Percentiles rank a stretch among this genome's conserved stretches.
phyloP scores from a whole-genome alignment of 2,113 vertebrate species.

The Trematocara zebra region DNA sequence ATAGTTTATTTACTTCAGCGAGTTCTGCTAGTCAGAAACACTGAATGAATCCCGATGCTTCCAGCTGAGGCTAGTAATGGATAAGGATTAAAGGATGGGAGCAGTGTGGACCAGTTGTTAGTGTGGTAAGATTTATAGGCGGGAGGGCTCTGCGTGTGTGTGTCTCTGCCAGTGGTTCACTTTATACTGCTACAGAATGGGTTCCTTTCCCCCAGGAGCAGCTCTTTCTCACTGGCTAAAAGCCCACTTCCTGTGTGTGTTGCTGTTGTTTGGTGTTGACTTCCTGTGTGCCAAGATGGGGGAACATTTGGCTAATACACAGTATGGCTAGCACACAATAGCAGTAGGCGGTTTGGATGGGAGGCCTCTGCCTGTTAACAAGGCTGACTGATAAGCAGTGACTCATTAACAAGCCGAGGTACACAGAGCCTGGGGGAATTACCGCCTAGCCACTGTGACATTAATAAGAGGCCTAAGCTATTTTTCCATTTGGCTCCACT shows the following conservation, averaged over 20 bases:
- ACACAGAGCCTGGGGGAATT: constrained; percentile 60
- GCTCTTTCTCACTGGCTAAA: constrained; percentile 25
- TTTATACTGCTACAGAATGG: constrained; percentile 45
- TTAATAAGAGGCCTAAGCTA: constrained; percentile 66
- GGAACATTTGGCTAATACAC: constrained; percentile 44
- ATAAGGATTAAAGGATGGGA: constrained; percentile 52
- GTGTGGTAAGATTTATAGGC: constrained; percentile 50
- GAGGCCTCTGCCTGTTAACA: constrained; percentile 65
- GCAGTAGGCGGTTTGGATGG: constrained; percentile 56
- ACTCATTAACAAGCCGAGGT: constrained; percentile 68
- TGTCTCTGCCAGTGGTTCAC: constrained; percentile 45
- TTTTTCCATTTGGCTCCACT: constrained; percentile 59
- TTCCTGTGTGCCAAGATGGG: constrained; percentile 60
- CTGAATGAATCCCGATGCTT: constrained; percentile 27
- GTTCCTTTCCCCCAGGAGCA: constrained; percentile 6
- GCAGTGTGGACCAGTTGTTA: constrained; percentile 44
- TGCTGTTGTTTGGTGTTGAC: constrained; percentile 62
- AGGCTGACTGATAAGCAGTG: constrained; percentile 68
- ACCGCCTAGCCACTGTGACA: constrained; percentile 64
- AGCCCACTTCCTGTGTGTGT: constrained; percentile 58
- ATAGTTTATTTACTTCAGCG: constrained; percentile 54
- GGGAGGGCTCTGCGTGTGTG: constrained; percentile 27
- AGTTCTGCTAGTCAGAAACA: constrained; percentile 14
- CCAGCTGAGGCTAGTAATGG: constrained; percentile 62
- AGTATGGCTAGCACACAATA: constrained; percentile 46